These are phyloP conservation scores for Drosophila quinaria DNA, from an alignment of 2,888 invertebrate genomes.

Conservation along the genomic window DNA sequence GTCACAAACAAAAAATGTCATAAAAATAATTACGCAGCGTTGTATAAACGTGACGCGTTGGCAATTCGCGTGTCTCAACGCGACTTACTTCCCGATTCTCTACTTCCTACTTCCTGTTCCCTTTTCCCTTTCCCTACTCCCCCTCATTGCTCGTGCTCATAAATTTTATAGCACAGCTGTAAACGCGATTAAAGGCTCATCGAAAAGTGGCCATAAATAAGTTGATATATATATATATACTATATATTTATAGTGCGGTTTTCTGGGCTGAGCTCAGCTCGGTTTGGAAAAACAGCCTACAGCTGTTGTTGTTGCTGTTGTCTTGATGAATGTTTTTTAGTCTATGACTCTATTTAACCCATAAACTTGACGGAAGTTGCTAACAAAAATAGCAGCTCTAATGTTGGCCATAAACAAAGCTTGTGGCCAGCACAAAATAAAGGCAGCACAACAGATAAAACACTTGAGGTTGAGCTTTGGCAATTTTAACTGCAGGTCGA, in stretches of 20 bases:
- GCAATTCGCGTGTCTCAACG: constrained; percentile 59
- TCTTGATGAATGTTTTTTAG: constrained; percentile 45
- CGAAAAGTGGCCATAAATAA: constrained; percentile 80
- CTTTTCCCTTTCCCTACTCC: not conserved
- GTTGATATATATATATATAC: constrained; percentile 67
- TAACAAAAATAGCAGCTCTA: constrained; percentile 19
- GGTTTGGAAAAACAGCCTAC: constrained; percentile 32
- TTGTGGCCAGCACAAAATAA: constrained; percentile 23
- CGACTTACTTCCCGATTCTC: constrained; percentile 28
- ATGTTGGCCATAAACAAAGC: constrained; percentile 29
- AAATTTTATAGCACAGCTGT: constrained; percentile 75
- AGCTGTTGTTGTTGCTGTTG: constrained; percentile 43
- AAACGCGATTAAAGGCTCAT: constrained; percentile 77
- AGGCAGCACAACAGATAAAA: constrained; percentile 3
- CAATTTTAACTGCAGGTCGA: constrained; percentile 21
- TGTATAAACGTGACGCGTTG: constrained; percentile 65
- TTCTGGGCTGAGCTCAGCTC: constrained; percentile 15
- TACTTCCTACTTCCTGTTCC: not conserved
- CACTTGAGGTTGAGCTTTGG: constrained; percentile 1
- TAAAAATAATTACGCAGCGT: constrained; percentile 79
- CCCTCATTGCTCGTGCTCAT: constrained; percentile 36
- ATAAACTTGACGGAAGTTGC: constrained; percentile 26
- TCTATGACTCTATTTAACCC: constrained; percentile 57
- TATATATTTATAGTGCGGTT: constrained; percentile 73
- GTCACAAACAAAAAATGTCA: constrained; percentile 63